These are phyloP conservation scores for Micrasema longulum DNA, from an alignment of 1,140 invertebrate genomes.

Conservation along the genomic window DNA sequence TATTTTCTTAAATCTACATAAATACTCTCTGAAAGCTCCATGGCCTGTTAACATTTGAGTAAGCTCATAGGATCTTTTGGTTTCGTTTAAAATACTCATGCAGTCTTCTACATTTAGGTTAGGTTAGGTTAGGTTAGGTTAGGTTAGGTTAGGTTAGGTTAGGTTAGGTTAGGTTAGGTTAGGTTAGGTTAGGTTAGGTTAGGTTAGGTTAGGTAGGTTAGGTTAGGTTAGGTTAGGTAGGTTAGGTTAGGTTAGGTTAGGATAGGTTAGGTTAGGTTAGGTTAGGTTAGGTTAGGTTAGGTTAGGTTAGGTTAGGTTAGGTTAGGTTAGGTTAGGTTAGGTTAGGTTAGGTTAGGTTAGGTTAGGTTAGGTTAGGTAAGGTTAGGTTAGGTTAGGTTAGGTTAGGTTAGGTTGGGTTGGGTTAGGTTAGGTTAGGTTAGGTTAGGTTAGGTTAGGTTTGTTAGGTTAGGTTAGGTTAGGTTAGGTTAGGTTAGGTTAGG, in stretches of 20 bases:
- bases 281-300: slow-evolving; percentile 55
- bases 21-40: no score
- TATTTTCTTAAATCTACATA: no score
- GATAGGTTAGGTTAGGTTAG: not conserved
- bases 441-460: no score
- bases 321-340: slow-evolving; percentile 59
- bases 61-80: slow-evolving; percentile 48
- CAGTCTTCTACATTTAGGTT: no score
- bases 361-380: slow-evolving; percentile 58
- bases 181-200: slow-evolving; percentile 17
- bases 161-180: slow-evolving; percentile 53
- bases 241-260: no score
- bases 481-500: no score
- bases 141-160: slow-evolving; percentile 41
- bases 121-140: no score
- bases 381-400: slow-evolving; percentile 16
- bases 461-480: no score
- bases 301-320: slow-evolving; percentile 45
- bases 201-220: slow-evolving; percentile 14
- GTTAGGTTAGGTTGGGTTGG: slow-evolving; percentile 54
- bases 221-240: no score
- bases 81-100: slow-evolving; percentile 32
- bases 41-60: no score
- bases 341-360: slow-evolving; percentile 58
- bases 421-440: no score